Base-by-base conservation (phyloP, 2,888 invertebrate genomes). In the Lasioglossum vierecki region DNA sequence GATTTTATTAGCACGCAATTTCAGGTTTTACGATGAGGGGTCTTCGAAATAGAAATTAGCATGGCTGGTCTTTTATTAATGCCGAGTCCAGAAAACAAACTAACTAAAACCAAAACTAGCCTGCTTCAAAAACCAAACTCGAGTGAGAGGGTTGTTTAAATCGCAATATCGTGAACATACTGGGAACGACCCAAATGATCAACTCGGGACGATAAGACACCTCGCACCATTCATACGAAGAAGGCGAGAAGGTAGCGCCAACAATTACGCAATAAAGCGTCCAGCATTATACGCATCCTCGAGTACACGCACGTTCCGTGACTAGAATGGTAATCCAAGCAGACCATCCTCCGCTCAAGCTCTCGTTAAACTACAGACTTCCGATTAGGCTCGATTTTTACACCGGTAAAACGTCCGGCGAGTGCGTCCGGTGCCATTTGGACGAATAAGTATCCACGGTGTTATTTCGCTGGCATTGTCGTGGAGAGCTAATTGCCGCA, bases 181-280 rank as follows among this genome's bases (percentile, higher is more conserved):
- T n/a, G n/a, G n/a, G n/a, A n/a, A n/a, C n/a, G n/a, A n/a, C n/a
- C n/a, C n/a, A n/a, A n/a, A n/a, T n/a, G n/a, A n/a, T n/a, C n/a
- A n/a, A n/a, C n/a, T n/a, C n/a, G n/a, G n/a, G n/a, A 66, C 18
- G 5, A 18, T 30, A 66, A 18, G 35, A 66, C 22, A 66, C 6
- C 35, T 18, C 15, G 18, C 35, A 1, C n/a, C 22, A 66, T 41
- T 53, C 66, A 9, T 15, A 15, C 18, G 35, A 30, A 84, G 84
- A 85, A 76, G 82, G 63, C 79, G 80, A 46, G 57, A 72, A 79
- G 87, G 49, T 84, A 85, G 82, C 84, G 89, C 80, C 81, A 76
- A 80, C 80, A 86, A 90, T 90, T 90, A 89, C 77, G 89, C 79
- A 79, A 89, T 88, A 83, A 88, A 90, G 76, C 80, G 78, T 60